These are phyloP conservation scores for Lithophane leautieri DNA, from an alignment of 2,888 invertebrate genomes.

Conservation along the genomic window DNA sequence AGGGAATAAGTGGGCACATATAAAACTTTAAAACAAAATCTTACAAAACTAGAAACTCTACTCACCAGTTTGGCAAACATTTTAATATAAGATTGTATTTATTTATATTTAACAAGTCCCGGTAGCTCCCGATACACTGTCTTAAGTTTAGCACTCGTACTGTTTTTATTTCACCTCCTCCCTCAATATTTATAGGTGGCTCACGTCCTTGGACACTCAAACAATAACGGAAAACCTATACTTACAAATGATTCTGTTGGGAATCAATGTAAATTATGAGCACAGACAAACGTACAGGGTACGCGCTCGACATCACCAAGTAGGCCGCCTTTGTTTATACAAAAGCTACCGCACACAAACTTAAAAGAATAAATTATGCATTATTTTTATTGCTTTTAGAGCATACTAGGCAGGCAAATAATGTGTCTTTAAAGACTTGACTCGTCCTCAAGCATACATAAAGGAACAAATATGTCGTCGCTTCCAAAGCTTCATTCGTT, in stretches of 20 bases:
- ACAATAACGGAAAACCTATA: constrained; percentile 85
- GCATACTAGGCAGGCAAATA: constrained; percentile 57
- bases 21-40: not conserved
- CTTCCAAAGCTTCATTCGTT: constrained; percentile 34
- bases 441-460: constrained; percentile 32
- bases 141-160: constrained; percentile 74
- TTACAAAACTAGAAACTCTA: constrained; percentile 41
- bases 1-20: not conserved
- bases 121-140: constrained; percentile 66
- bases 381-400: constrained; percentile 69
- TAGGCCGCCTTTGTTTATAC: constrained; percentile 84
- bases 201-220: constrained; percentile 83
- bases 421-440: constrained; percentile 14
- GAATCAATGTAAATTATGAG: constrained; percentile 86
- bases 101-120: constrained; percentile 43
- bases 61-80: constrained; percentile 88
- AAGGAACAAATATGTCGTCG: constrained; percentile 21
- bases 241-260: constrained; percentile 78
- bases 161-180: constrained; percentile 77
- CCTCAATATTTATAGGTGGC: constrained; percentile 82
- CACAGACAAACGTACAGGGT: constrained; percentile 79
- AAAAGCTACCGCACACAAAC: constrained; percentile 72
- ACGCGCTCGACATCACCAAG: constrained; percentile 85
- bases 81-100: constrained; percentile 48
- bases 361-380: constrained; percentile 66